These are phyloP conservation scores for Eumeta japonica DNA, from an alignment of 1,140 invertebrate species.

Conservation along the genomic window DNA sequence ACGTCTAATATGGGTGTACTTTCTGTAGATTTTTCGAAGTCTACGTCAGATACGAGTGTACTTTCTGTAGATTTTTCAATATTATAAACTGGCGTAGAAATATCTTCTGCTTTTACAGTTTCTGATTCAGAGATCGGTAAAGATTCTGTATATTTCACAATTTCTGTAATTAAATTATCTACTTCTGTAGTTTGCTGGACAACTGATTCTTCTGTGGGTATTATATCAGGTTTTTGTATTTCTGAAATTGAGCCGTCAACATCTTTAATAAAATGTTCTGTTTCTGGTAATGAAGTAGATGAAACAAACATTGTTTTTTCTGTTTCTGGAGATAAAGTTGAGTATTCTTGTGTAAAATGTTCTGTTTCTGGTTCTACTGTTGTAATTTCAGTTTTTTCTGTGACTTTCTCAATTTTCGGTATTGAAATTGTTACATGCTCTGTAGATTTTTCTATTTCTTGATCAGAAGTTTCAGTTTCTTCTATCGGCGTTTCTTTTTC, in stretches of 20 bases:
- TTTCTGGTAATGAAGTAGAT: not conserved
- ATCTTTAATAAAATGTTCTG: too few species aligned
- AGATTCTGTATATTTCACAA: conserved; percentile 8
- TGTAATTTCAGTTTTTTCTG: conserved; percentile 5
- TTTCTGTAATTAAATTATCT: conserved; percentile 7
- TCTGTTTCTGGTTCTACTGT: conserved; percentile 15
- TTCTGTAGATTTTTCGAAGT: too few species aligned
- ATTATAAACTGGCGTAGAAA: too few species aligned
- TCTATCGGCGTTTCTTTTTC: conserved; percentile 6
- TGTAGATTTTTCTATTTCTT: conserved; percentile 3
- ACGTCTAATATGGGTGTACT: too few species aligned
- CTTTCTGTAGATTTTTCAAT: too few species aligned
- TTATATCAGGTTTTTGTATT: too few species aligned
- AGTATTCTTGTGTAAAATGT: conserved; percentile 8
- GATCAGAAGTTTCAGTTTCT: conserved; percentile 3
- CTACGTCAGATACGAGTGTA: too few species aligned
- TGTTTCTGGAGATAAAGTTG: conserved; percentile 2
- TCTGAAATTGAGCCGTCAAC: too few species aligned
- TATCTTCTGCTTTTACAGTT: conserved; percentile 10
- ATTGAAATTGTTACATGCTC: conserved; percentile 8
- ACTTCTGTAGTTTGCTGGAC: conserved; percentile 4
- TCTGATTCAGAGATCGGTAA: conserved; percentile 10
- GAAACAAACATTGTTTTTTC: conserved; percentile 7
- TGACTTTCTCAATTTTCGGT: conserved; percentile 5
- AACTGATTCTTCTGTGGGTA: conserved; percentile 6